A percentile compares a stretch with the other conserved stretches of the same genome.
phyloP scores from a whole-genome alignment of 2,113 vertebrate genomes.

The Alouatta palliata region DNA sequence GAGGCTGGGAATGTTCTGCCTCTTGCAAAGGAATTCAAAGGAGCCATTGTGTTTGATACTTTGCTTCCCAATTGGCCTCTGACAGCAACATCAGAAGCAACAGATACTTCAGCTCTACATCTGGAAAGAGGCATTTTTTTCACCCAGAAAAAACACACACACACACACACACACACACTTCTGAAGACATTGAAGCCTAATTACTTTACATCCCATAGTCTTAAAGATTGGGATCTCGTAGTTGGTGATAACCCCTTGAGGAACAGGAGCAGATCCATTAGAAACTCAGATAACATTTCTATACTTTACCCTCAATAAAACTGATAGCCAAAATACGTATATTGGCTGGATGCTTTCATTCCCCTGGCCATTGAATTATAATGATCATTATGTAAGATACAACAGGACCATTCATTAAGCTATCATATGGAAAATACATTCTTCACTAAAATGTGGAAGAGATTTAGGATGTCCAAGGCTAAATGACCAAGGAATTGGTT shows the following conservation, averaged over 20 bases:
- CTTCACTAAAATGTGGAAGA: not conserved
- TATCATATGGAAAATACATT: not conserved
- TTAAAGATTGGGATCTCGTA: conserved; percentile 60
- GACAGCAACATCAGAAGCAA: conserved; percentile 72
- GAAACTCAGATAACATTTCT: conserved; percentile 23
- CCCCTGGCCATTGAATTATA: not conserved
- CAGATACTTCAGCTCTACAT: conserved; percentile 66
- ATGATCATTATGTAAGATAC: not conserved
- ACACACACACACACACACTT: not conserved
- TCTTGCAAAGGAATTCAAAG: conserved; percentile 71
- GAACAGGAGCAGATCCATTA: not conserved
- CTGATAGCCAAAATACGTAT: conserved; percentile 5
- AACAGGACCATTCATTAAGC: conserved; percentile 3
- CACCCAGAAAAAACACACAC: not conserved
- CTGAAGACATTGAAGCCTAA: conserved; percentile 58
- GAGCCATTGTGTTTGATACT: conserved; percentile 66
- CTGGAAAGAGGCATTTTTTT: conserved; percentile 62
- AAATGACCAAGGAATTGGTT: not conserved
- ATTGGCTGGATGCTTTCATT: not conserved
- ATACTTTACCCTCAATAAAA: conserved; percentile 33
- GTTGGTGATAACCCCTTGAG: conserved; percentile 37
- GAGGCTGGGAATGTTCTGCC: conserved; percentile 62
- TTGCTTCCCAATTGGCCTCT: conserved; percentile 59
- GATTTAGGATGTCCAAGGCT: not conserved
- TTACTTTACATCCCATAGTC: conserved; percentile 48